Conservation (phyloP, 2,888 invertebrate species). For the Watsonalla binaria region DNA sequence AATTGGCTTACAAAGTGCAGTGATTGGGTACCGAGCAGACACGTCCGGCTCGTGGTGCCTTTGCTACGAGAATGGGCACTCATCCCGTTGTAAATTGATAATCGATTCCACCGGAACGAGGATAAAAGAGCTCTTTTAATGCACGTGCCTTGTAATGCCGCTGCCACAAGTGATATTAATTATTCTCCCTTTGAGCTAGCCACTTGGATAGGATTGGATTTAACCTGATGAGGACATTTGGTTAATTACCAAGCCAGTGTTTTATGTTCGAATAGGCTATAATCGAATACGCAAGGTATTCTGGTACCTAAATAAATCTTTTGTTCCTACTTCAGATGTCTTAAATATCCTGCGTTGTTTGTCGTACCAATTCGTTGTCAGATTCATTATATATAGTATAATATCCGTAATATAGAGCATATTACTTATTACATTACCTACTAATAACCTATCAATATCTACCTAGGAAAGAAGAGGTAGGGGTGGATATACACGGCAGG, state of each 20-base stretch:
- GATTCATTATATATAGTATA: no score
- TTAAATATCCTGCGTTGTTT: no score
- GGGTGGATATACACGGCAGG: not conserved
- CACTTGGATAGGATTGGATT: no score
- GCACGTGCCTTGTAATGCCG: slow-evolving; percentile 16
- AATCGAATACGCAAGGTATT: no score
- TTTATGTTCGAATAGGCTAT: not conserved
- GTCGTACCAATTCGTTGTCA: no score
- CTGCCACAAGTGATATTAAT: slow-evolving; percentile 20
- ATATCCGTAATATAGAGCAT: no score
- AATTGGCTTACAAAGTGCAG: not conserved
- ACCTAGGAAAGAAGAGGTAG: not conserved
- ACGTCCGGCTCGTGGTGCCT: slow-evolving; percentile 2
- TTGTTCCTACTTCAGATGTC: no score
- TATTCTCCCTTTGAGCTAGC: slow-evolving; percentile 9
- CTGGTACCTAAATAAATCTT: no score
- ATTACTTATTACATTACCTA: no score
- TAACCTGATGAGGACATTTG: no score
- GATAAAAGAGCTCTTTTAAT: slow-evolving; percentile 27
- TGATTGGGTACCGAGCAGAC: slow-evolving; percentile 15
- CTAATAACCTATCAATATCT: no score
- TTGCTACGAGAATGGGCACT: slow-evolving; percentile 27
- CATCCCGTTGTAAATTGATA: slow-evolving; percentile 40
- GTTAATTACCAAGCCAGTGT: not conserved
- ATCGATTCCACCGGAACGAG: slow-evolving; percentile 31